Base-by-base conservation (phyloP, 2,797 vertebrate species). In the Lepidocolaptes lacrymiger region DNA sequence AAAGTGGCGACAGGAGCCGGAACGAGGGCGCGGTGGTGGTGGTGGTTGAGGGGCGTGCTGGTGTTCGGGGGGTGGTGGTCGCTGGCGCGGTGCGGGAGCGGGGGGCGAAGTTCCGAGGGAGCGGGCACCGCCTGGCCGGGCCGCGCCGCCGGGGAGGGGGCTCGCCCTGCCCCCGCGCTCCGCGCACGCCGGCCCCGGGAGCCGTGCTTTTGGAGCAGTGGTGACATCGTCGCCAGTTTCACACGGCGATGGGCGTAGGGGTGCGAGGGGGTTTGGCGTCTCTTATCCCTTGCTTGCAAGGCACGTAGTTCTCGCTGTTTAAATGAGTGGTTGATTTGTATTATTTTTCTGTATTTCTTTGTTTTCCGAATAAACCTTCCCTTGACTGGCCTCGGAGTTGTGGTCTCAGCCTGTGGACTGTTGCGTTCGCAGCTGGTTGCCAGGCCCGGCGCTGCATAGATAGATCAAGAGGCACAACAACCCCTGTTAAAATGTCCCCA, bases 361-460 rank as follows among this genome's bases (percentile, higher is more conserved):
- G 18, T 68, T 80, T 89, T 52, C 32, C 9, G 3, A 77, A 68
- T 81, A 61, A 93, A 92, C 56, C 59, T 90, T 74, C n/a, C 72
- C 34, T 72, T 69, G 27, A 34, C 46, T 4, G 63, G 85, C 80
- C 88, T 55, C 52, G 32, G 85, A 72, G 73, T 72, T n/a, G 76
- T 32, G 73, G 75, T 81, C 75, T 88, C 68, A 77, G 5, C 13
- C 78, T 16, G 62, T 30, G 81, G 91, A 82, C 63, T 96, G 72
- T 88, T 95, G 93, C 64, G 39, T 78, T 69, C 43, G 63, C 75
- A 77, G 96, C 85, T 34, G 69, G 56, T 55, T 80, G 63, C 79
- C 89, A 89, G 92, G 93, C 86, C 94, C n/a, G 41, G 61, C 81
- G 67, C 71, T 79, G 84, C 75, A 24, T 10, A 41, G 95, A 64